These are phyloP conservation scores for Cotesia chilonis DNA, from an alignment of 1,140 invertebrate species.

Conservation along the genomic window DNA sequence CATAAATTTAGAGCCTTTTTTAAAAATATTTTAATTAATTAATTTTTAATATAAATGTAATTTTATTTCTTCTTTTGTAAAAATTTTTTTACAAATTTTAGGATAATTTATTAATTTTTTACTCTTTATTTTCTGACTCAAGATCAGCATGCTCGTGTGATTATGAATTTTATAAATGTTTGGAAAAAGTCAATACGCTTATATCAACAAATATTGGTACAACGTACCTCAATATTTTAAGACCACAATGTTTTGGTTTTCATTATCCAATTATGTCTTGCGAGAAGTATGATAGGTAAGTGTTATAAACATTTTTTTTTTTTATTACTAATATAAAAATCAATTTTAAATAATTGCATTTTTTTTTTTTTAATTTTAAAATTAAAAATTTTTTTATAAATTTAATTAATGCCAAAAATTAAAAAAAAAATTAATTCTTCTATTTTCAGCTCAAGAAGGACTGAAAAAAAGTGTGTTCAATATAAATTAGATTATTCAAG, in stretches of 20 bases:
- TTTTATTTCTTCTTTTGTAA: background rate
- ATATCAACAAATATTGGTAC: slow-evolving; percentile 66
- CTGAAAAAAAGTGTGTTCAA: slow-evolving; percentile 62
- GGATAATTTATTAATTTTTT: slow-evolving; percentile 50
- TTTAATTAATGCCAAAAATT: too few relatives aligned
- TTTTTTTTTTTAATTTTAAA: too few relatives aligned
- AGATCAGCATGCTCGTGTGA: slow-evolving; percentile 71
- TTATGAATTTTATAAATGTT: slow-evolving; percentile 66
- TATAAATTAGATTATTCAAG: slow-evolving; percentile 64
- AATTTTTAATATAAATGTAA: too few relatives aligned
- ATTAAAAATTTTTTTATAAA: too few relatives aligned
- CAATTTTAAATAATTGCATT: too few relatives aligned
- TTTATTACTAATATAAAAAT: background rate
- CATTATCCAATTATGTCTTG: slow-evolving; percentile 67
- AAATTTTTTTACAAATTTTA: background rate
- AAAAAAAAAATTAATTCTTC: slow-evolving; percentile 42
- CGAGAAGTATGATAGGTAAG: slow-evolving; percentile 60
- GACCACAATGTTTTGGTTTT: slow-evolving; percentile 67
- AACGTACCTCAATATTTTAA: slow-evolving; percentile 68
- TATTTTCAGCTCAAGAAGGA: slow-evolving; percentile 60
- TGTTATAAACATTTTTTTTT: background rate
- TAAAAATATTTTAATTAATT: too few relatives aligned
- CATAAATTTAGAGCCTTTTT: background rate
- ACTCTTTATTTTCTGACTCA: slow-evolving; percentile 42
- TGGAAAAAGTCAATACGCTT: slow-evolving; percentile 63